Evolutionary conservation across 2,113 vertebrate species (phyloP), one percentile per base, ranked within the genome.

Genomic region (Eclectus roratus): DNA sequence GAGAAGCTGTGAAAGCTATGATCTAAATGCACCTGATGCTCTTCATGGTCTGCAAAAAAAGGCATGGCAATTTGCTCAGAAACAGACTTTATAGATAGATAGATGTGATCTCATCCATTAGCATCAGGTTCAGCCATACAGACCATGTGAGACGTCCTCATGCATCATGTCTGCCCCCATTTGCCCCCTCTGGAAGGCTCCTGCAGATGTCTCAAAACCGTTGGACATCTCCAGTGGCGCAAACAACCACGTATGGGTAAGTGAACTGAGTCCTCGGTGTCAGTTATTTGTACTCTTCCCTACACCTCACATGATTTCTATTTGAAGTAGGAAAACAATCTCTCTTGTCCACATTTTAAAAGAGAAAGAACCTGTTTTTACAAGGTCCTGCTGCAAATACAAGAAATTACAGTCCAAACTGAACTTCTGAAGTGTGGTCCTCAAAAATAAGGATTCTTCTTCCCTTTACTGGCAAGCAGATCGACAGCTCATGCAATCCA

Each of bases 1-100:
- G 84, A 93, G 50, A 81, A 91, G 16, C 83, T 95, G 90, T 85
- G 94, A 95, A 94, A 94, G 39, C 53, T 94, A 3, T 86, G 55
- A 80, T 90, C 71, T 83, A 49, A 41, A 58, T 28, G 68, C 80
- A 95, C 68, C 82, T 92, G 58, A 77, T 93, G 73, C 49, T 94
- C 85, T 70, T 91, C 76, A 70, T 0, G 3, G 16, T 46, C 53
- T 90, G 13, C 7, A 61, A 69, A 91, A 77, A 66, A 61, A 77
- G 6, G 18, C 15, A 66, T 46, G 37, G 68, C 19, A 83, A 35
- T 80, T 85, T 66, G 4, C 68, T 93, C 2, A 6, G 61, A 46
- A 61, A 47, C 23, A 76, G 72, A 63, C n/a, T 35, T 82, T 88
- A 73, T 52, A 83, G 65, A 74, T 39, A 47, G 52, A 58, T 71